Evolutionary conservation across 2,888 invertebrate genomes (phyloP), one percentile per base, ranked within the genome.

Genomic region (Pristionchus mayeri): DNA sequence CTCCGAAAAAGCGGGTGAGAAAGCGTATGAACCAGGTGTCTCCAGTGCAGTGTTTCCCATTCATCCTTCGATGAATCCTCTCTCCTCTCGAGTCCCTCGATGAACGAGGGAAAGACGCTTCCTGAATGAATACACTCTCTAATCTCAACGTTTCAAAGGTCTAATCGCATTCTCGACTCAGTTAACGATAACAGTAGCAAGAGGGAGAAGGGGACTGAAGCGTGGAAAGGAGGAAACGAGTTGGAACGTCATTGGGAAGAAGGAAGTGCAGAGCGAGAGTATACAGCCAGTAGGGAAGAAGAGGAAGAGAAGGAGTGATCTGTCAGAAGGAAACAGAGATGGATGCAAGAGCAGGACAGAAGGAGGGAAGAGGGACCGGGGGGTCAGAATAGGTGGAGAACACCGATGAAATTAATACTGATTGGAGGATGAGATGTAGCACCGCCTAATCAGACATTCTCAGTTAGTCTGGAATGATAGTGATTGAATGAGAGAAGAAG

Each of bases 1-100:
- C 34, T 37, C 80, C 57, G 57, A 80, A 80, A 40, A 80, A 80
- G n/a, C 80, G 18, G 21, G 50, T 24, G 7, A 80, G 54, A 3
- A 80, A 80, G 21, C 57, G 80, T 16, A 80, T 57, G 57, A 80
- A 80, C 37, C 76, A 50, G 0, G 76, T 50, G 18, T 78, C 75
- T 16, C 75, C 75, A 44, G 37, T 71, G 24, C 40, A 71, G 50
- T 78, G 76, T 27, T 48, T 78, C 30, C 34, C 50, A 40, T 30
- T 71, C 76, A 78, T 40, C 76, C 50, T 18, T 24, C 76, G 21
- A 27, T 78, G 48, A 50, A 30, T 78, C 76, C 24, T 48, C 37
- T 78, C 50, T 34, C 34, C 18, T 75, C 71, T 75, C 30, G 44
- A 44, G 44, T 44, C 6, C 13, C 7, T 44, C 44, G 21, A 37